Evolutionary conservation across 2,888 invertebrate genomes (phyloP).

Genomic region (Allacma fusca): DNA sequence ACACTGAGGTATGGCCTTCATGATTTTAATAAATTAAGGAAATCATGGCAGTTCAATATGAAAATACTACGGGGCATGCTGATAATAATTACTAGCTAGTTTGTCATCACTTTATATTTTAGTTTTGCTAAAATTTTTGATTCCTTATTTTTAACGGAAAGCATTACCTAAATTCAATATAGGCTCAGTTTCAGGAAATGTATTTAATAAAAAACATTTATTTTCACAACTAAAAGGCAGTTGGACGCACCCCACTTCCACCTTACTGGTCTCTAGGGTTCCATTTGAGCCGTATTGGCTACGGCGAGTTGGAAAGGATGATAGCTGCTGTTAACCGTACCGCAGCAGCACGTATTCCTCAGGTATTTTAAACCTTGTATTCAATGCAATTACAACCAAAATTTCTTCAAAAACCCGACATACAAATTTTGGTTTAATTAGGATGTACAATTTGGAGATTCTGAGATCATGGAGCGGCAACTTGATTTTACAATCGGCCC

Average conservation of each 20-base stretch:
- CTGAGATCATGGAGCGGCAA: constrained; percentile 64
- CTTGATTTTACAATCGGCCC: constrained; percentile 81
- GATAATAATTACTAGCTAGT: no score
- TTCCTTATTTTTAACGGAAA: no score
- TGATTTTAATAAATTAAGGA: no score
- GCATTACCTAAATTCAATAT: no score
- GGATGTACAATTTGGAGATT: constrained; percentile 61
- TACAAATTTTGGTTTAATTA: constrained; percentile 10
- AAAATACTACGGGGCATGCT: no score
- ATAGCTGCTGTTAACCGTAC: constrained; percentile 74
- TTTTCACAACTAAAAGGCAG: constrained; percentile 57
- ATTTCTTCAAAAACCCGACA: no score
- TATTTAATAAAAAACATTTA: neutral
- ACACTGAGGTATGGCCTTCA: constrained; percentile 67
- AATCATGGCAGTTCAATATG: no score
- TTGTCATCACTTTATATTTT: no score
- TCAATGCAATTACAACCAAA: no score
- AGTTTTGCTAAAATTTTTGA: no score
- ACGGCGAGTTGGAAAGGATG: constrained; percentile 73
- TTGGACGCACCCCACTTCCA: constrained; percentile 81
- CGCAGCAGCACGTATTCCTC: constrained; percentile 75
- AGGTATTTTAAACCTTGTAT: constrained; percentile 16
- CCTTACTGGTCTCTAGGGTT: constrained; percentile 90
- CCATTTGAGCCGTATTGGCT: constrained; percentile 79
- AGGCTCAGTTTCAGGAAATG: no score